Conservation (phyloP, 2,797 vertebrate genomes). For the Sebastes steindachneri region DNA sequence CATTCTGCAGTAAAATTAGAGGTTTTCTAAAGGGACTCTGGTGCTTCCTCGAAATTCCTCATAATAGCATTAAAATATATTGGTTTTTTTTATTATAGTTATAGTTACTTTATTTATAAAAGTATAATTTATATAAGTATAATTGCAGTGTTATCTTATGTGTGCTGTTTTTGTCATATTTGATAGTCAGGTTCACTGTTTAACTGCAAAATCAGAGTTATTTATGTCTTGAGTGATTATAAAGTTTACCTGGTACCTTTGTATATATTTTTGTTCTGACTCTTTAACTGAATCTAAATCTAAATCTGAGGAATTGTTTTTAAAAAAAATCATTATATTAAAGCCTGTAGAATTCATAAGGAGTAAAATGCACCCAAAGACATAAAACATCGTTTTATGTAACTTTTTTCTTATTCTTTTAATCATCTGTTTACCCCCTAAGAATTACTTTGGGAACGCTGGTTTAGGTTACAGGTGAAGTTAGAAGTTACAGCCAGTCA, state of each 20-base stretch:
- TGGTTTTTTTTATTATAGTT: accelerated
- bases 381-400: not conserved
- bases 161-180: not conserved
- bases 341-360: not conserved
- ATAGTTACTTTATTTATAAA: not conserved
- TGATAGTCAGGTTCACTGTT: not conserved
- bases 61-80: not conserved
- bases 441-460: not conserved
- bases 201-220: not conserved
- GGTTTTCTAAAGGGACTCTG: not conserved
- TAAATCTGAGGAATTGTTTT: not conserved
- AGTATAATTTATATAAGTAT: too few relatives aligned
- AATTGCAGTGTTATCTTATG: not conserved
- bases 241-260: not conserved
- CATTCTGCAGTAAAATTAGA: not conserved
- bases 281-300: not conserved
- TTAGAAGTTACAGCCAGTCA: not conserved
- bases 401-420: not conserved
- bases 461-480: not conserved
- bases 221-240: not conserved
- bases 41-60: not conserved
- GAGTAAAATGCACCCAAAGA: not conserved
- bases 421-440: not conserved
- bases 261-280: not conserved
- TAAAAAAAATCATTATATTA: not conserved